Evolutionary conservation across 2,113 vertebrate genomes (phyloP), one percentile per base, ranked within the genome.

Genomic region (Tetraodon nigroviridis): DNA sequence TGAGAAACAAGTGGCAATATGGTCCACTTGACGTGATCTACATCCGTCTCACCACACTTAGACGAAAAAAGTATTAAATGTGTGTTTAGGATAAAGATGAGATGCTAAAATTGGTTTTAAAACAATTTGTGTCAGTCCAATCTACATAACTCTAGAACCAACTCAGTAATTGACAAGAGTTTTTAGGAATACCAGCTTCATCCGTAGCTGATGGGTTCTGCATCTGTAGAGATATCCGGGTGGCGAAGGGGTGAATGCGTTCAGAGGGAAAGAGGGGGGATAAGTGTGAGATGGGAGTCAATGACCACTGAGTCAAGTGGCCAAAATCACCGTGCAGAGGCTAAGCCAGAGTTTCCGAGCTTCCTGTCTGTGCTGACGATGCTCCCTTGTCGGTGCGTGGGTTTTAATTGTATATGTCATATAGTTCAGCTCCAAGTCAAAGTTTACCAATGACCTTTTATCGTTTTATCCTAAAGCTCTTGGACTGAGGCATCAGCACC

Each of bases 251-350:
- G 64, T 83, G 71, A 81, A 83, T 51, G 63, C 78, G 73, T 82
- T 52, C 75, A 82, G 75, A 70, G 64, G 60, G 50, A 63, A 51
- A 67, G 27, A 54, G 51, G 63, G 61, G 64, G 76, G 51, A 55
- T 48, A 62, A 66, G 65, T 76, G 61, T 63, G 61, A 81, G 66
- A 20, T 20, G 64, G 58, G 64, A 75, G 86, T 84, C 84, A 85
- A 82, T 86, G 83, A 80, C 84, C 82, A 71, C 57, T 61, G 51
- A 71, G 85, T 84, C 79, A 84, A 70, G 51, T 27, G 55, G 59
- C 16, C 75, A 73, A 71, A 74, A 69, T 72, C 59, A 78, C 59
- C 22, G 54, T 5, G 52, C 54, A 62, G 70, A 63, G 61, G 64
- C 51, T 69, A 57, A 78, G 57, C 61, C 60, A 54, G 11, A 73